Percentiles rank a stretch among this genome's conserved stretches.
Conservation (phyloP, 2,797 vertebrate species). For the Betta splendens region DNA sequence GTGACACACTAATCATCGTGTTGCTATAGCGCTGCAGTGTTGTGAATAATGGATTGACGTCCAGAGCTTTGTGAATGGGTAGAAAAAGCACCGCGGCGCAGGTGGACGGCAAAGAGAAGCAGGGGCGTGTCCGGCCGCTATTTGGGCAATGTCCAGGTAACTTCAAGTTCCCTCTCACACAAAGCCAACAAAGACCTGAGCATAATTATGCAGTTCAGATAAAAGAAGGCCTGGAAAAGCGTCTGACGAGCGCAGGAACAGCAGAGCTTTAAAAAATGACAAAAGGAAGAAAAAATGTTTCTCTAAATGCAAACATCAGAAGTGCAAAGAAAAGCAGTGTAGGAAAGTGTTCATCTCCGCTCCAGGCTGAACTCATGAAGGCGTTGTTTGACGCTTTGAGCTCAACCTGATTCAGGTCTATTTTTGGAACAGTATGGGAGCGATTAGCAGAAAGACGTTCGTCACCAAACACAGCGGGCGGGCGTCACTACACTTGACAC, state of each 20-base stretch:
- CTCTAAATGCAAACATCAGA: neutral
- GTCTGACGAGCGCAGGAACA: constrained; percentile 1
- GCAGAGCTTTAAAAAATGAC: neutral
- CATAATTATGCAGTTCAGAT: constrained; percentile 25
- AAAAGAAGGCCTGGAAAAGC: constrained; percentile 15
- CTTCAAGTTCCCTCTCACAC: neutral
- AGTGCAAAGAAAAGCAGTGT: neutral
- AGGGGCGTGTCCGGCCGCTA: constrained; percentile 24
- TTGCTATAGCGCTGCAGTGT: constrained; percentile 22
- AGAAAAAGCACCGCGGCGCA: neutral
- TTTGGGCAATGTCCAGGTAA: constrained; percentile 21
- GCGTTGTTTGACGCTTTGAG: neutral
- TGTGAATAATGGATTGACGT: constrained; percentile 7
- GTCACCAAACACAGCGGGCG: neutral
- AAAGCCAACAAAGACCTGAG: constrained; percentile 29
- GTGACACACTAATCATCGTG: neutral
- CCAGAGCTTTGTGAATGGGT: constrained; percentile 10
- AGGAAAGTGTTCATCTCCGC: neutral
- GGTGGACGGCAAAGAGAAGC: constrained; percentile 6
- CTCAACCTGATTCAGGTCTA: neutral
- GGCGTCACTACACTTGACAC: neutral
- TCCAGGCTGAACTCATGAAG: neutral
- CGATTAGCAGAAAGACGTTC: neutral
- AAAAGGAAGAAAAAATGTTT: neutral
- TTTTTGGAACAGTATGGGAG: neutral